These are phyloP conservation scores for Sapajus apella DNA, from an alignment of 2,113 vertebrate species.

Conservation along the genomic window DNA sequence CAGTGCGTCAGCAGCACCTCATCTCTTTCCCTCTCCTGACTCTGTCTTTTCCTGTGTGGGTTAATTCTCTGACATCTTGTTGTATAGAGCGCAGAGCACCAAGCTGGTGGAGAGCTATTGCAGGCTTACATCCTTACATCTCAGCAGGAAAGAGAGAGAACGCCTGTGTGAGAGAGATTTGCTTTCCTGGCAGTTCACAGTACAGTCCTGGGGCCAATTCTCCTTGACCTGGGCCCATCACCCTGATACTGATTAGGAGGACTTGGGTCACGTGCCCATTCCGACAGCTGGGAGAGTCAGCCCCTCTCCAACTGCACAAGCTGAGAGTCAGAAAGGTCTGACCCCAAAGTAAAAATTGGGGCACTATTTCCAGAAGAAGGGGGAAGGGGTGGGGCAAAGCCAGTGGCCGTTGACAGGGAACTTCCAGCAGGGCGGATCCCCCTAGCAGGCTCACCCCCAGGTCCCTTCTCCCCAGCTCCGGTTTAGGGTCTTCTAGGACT, in stretches of 20 bases:
- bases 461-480: not conserved
- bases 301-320: not conserved
- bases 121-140: not conserved
- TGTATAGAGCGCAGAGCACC: rapidly evolving
- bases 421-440: rapidly evolving
- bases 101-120: not conserved
- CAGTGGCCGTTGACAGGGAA: rapidly evolving
- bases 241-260: not conserved
- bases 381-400: not conserved
- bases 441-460: not conserved
- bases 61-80: not conserved
- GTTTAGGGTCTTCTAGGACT: not conserved
- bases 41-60: not conserved
- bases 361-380: not conserved
- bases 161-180: rapidly evolving
- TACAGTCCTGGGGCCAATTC: not conserved
- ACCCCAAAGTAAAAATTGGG: not conserved
- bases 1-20: not conserved
- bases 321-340: not conserved
- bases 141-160: not conserved
- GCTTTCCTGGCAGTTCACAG: not conserved
- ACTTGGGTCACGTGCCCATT: not conserved
- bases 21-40: not conserved
- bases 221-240: not conserved
- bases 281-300: not conserved